phyloP scores from a whole-genome alignment of 2,888 invertebrate species.

The Nephrocerus scutellatus region DNA sequence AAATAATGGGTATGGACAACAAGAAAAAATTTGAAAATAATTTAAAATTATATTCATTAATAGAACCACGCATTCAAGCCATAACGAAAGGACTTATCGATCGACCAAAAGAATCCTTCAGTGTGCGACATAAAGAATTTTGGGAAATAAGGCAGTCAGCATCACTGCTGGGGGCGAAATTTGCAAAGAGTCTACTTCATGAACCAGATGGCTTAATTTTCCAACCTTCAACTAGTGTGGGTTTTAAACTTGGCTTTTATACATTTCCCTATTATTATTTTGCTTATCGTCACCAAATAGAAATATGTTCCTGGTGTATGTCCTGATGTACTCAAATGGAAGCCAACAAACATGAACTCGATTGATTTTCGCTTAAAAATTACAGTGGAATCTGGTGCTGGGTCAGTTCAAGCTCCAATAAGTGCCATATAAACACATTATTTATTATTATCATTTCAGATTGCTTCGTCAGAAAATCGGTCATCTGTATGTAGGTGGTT shows the following conservation, averaged over 20 bases:
- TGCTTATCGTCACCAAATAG: slow-evolving; percentile 44
- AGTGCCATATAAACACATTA: neutral
- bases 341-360: slow-evolving; percentile 87
- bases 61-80: slow-evolving; percentile 59
- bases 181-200: slow-evolving; percentile 76
- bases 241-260: neutral
- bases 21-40: neutral
- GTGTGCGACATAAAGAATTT: slow-evolving; percentile 84
- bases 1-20: slow-evolving; percentile 57
- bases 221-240: slow-evolving; percentile 65
- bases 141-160: slow-evolving; percentile 72
- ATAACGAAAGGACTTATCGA: slow-evolving; percentile 68
- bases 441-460: slow-evolving; percentile 46
- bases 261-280: neutral
- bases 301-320: slow-evolving; percentile 79
- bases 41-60: neutral
- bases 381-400: slow-evolving; percentile 60
- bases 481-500: slow-evolving; percentile 70
- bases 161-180: slow-evolving; percentile 72
- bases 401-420: slow-evolving; percentile 51
- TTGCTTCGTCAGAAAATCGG: slow-evolving; percentile 64
- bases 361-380: slow-evolving; percentile 92
- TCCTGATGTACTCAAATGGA: slow-evolving; percentile 91
- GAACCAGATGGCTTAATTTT: slow-evolving; percentile 98
- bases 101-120: slow-evolving; percentile 77